phyloP scores from a whole-genome alignment of 2,888 invertebrate species.

The Cremastinae sp. region DNA sequence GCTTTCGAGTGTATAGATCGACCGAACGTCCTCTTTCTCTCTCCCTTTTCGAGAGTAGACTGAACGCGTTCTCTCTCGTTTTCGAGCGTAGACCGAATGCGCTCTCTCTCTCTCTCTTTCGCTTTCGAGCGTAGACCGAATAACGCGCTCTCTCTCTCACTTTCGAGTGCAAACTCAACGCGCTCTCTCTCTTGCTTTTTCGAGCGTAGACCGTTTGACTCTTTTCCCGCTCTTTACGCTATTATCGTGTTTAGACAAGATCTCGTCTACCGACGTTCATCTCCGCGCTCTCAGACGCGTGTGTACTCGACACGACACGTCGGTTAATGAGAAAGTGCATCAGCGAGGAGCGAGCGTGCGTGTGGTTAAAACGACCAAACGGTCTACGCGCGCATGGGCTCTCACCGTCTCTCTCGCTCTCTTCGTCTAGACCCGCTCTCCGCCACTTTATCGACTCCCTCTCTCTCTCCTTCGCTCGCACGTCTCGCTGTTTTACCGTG shows the following conservation, averaged over 20 bases:
- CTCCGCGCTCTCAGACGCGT: slow-evolving; percentile 2
- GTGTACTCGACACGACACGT: slow-evolving; percentile 13
- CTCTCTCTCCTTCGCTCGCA: slow-evolving; percentile 8
- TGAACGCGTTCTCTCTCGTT: too few species aligned
- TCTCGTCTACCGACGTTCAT: slow-evolving; percentile 6
- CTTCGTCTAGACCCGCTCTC: not conserved
- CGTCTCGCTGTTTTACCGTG: slow-evolving; percentile 15
- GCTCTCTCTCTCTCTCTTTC: too few species aligned
- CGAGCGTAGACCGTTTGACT: not conserved
- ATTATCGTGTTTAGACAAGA: slow-evolving; percentile 28
- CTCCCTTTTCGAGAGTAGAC: slow-evolving; percentile 12
- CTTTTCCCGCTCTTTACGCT: slow-evolving; percentile 35
- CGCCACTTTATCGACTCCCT: too few species aligned
- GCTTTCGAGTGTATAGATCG: not conserved
- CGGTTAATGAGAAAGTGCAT: slow-evolving; percentile 17
- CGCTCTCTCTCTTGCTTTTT: not conserved
- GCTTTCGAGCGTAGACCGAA: too few species aligned
- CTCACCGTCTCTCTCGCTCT: slow-evolving; percentile 1
- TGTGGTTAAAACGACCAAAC: not conserved
- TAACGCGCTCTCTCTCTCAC: slow-evolving; percentile 29
- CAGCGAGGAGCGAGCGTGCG: not conserved
- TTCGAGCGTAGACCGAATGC: too few species aligned
- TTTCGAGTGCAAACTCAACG: not conserved
- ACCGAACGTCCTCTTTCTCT: slow-evolving; percentile 2
- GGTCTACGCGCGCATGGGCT: slow-evolving; percentile 3